Evolutionary conservation across 2,888 invertebrate species (phyloP).

Genomic region (Altica lythri): DNA sequence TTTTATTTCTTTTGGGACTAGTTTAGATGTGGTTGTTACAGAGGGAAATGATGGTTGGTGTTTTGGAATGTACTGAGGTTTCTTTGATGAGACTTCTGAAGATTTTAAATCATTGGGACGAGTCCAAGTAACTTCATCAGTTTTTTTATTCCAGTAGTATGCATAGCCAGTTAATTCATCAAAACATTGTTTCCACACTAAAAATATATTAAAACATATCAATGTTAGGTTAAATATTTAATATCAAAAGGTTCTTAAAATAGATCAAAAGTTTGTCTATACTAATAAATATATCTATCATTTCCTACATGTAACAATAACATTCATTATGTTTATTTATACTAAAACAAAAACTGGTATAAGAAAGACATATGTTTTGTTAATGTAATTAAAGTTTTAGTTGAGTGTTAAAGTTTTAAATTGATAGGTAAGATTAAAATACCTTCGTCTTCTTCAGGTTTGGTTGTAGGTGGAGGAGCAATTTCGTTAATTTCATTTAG

Average conservation of each 20-base stretch:
- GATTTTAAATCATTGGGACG: slow-evolving; percentile 59
- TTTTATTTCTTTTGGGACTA: slow-evolving; percentile 29
- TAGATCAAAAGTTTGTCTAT: too few relatives aligned
- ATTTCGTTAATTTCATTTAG: slow-evolving; percentile 56
- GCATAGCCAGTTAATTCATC: slow-evolving; percentile 66
- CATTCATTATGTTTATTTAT: too few relatives aligned
- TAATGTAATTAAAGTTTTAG: too few relatives aligned
- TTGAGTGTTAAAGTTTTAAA: too few relatives aligned
- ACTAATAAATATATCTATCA: too few relatives aligned
- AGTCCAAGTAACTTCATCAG: slow-evolving; percentile 70
- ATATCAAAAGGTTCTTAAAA: too few relatives aligned
- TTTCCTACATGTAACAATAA: too few relatives aligned
- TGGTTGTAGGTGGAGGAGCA: slow-evolving; percentile 44
- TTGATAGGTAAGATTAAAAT: too few relatives aligned
- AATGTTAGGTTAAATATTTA: too few relatives aligned
- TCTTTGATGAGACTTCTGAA: slow-evolving; percentile 17
- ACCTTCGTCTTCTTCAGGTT: slow-evolving; percentile 14
- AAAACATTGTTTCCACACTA: slow-evolving; percentile 70
- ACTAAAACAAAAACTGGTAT: too few relatives aligned
- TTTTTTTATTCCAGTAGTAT: slow-evolving; percentile 69
- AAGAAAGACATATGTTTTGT: too few relatives aligned
- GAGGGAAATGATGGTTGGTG: slow-evolving; percentile 43
- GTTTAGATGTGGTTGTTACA: slow-evolving; percentile 21
- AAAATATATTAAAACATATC: too few relatives aligned
- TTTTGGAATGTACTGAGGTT: slow-evolving; percentile 43